phyloP scores from a whole-genome alignment of 2,113 vertebrate species.

The Porphyrio hochstetteri region DNA sequence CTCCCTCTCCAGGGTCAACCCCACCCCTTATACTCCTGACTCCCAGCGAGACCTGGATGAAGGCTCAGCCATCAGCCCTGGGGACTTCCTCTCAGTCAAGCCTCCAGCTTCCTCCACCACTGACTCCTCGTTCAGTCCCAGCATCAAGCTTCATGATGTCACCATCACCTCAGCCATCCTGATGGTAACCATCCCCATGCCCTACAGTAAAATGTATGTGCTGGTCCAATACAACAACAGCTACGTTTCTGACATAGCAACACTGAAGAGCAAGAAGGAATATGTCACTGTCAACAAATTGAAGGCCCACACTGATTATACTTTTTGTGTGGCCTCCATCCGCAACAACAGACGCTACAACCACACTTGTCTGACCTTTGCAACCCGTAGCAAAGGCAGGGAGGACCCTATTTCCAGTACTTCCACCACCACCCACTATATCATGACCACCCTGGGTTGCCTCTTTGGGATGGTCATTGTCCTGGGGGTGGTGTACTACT shows the following conservation, averaged over 20 bases:
- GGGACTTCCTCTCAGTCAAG: conserved; percentile 83
- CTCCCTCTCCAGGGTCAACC: conserved; percentile 79
- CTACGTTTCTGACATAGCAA: conserved; percentile 85
- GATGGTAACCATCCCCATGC: conserved; percentile 90
- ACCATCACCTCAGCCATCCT: conserved; percentile 85
- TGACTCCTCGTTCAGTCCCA: conserved; percentile 82
- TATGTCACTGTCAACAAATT: conserved; percentile 84
- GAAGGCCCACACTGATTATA: conserved; percentile 92
- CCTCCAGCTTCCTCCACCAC: conserved; percentile 86
- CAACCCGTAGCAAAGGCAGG: conserved; percentile 82
- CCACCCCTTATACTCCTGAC: conserved; percentile 83
- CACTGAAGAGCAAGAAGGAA: conserved; percentile 90
- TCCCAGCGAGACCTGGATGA: conserved; percentile 81
- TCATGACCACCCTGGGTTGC: conserved; percentile 97
- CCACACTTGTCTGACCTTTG: conserved; percentile 93
- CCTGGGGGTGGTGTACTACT: conserved; percentile 95
- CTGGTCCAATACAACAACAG: conserved; percentile 93
- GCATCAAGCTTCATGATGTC: conserved; percentile 89
- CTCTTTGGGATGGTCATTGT: conserved; percentile 98
- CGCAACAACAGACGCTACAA: conserved; percentile 93
- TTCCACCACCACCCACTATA: conserved; percentile 96
- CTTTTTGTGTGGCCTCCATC: conserved; percentile 91
- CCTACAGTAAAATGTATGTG: conserved; percentile 96
- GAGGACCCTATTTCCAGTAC: conserved; percentile 82
- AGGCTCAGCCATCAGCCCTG: conserved; percentile 88